Evolutionary conservation across 2,797 vertebrate species (phyloP).

Genomic region (Sardinella longiceps): DNA sequence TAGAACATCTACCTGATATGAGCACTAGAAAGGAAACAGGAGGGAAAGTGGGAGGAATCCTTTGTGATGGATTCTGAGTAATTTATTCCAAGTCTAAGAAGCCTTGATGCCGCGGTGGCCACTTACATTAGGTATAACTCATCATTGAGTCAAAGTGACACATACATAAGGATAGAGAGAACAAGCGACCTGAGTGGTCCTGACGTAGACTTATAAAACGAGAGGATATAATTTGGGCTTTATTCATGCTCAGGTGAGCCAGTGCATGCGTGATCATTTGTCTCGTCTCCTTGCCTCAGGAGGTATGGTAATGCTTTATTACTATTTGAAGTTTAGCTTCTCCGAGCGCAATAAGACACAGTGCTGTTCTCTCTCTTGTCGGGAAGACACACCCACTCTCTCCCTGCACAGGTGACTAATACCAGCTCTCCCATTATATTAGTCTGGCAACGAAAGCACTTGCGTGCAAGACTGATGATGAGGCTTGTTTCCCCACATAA

Average conservation of each 20-base stretch:
- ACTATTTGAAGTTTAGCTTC: neutral
- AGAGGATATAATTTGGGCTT: neutral
- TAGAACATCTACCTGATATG: too few species aligned
- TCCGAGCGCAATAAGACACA: conserved; percentile 11
- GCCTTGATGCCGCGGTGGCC: neutral
- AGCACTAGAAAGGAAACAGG: too few species aligned
- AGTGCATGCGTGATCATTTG: neutral
- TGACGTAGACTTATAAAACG: neutral
- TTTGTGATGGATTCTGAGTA: neutral
- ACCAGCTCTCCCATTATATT: neutral
- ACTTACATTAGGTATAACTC: neutral
- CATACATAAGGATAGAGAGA: neutral
- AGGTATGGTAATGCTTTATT: conserved; percentile 21
- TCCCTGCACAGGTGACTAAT: conserved; percentile 21
- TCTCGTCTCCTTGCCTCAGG: conserved; percentile 19
- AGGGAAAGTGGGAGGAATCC: too few species aligned
- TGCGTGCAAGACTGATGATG: conserved; percentile 31
- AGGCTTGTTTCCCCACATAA: conserved; percentile 22
- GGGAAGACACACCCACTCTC: neutral
- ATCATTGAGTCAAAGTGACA: conserved; percentile 3
- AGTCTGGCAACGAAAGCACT: conserved; percentile 2
- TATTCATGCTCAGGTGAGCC: neutral
- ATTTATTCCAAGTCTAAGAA: neutral
- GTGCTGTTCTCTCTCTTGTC: neutral
- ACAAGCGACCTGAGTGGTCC: neutral